Base-by-base conservation (phyloP, 2,113 vertebrate species). In the Lynx canadensis region DNA sequence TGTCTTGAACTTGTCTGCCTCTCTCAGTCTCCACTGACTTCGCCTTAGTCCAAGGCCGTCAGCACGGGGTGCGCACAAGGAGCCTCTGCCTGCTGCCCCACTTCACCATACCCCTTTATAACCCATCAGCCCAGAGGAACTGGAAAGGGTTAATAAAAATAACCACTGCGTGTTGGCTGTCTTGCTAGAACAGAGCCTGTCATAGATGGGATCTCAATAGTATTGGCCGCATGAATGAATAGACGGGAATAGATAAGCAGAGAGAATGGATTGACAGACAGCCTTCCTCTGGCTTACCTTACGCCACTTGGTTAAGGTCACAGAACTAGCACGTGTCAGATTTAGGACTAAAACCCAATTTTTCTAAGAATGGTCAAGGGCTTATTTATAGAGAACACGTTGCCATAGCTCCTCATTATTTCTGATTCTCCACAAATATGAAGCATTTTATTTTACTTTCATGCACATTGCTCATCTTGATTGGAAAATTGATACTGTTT, bases 381-480 rank as follows among this genome's bases (percentile, higher is more conserved):
- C 83, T 93, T 71, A 79, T 89, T 79, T 80, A 81, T 38, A 57
- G 41, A 83, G 94, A 78, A 71, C 9, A n/a, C 45, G 13, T 29
- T 95, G 41, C 23, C 57, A 25, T 60, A 36, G 29, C 14, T 76
- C 25, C 83, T 89, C 15, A 88, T 55, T 95, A 7, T 11, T 88
- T 96, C 69, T 80, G 21, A 60, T 9, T n/a, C 55, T 45, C 48
- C 80, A 73, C 1, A 80, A 60, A 85, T 74, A 73, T 23, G 25
- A 78, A 66, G 12, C 5, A 80, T 89, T 84, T 84, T 73, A 76
- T 84, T 94, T 94, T 21, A 83, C 36, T 96, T 91, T 79, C 60
- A 29, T 41, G 16, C 23, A 66, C 5, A 73, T 60, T 87, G 73
- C 86, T 76, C 88, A 90, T 91, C 73, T 63, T 79, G 68, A 82